These are phyloP conservation scores for Odontamblyopus rebecca DNA, from an alignment of 2,797 vertebrate genomes.

Conservation along the genomic window DNA sequence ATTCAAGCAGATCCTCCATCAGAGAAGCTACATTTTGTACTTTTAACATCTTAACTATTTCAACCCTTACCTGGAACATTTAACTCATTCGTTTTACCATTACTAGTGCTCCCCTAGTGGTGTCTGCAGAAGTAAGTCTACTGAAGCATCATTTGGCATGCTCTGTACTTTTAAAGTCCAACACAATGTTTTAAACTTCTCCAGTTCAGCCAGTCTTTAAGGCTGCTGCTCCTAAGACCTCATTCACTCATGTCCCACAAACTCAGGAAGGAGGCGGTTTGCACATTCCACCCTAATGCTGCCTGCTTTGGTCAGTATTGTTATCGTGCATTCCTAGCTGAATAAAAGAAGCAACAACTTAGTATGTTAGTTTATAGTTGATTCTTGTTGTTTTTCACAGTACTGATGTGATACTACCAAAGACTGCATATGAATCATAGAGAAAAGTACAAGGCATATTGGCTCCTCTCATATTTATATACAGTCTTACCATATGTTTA, in stretches of 20 bases:
- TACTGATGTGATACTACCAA: background rate
- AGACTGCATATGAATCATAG: background rate
- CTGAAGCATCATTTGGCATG: background rate
- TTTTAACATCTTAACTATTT: background rate
- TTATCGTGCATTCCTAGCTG: background rate
- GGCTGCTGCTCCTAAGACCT: constrained; percentile 15
- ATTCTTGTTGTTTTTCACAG: background rate
- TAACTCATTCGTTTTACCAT: background rate
- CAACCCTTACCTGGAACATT: background rate
- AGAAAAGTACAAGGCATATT: background rate
- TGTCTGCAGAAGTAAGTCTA: constrained; percentile 7
- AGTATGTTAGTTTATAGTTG: background rate
- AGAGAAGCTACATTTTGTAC: background rate
- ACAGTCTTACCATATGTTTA: background rate
- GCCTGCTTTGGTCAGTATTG: background rate
- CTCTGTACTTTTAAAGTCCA: constrained; percentile 7
- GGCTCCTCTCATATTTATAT: constrained; percentile 1
- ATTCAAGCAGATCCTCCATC: background rate
- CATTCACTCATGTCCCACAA: constrained; percentile 5
- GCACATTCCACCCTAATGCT: background rate
- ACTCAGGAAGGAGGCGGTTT: constrained; percentile 33
- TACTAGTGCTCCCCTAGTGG: background rate
- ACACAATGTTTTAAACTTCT: constrained; percentile 3
- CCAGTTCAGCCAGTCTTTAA: constrained; percentile 10
- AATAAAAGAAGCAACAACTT: background rate